These are phyloP conservation scores for Ametastegia equiseti DNA, from an alignment of 2,888 invertebrate genomes.

Conservation along the genomic window DNA sequence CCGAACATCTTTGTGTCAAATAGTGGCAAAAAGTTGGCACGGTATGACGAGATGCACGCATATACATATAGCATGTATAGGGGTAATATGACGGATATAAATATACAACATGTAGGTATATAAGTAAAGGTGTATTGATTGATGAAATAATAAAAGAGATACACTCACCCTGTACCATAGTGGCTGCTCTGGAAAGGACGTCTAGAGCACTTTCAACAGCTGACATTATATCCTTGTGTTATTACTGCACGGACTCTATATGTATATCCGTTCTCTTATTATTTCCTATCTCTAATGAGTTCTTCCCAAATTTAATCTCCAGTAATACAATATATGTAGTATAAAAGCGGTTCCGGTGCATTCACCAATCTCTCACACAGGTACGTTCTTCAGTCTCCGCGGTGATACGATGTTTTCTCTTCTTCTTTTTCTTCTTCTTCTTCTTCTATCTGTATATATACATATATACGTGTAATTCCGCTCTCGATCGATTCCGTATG, in stretches of 20 bases:
- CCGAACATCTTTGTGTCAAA: too few species aligned
- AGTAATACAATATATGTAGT: constrained; percentile 11
- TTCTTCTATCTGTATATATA: too few species aligned
- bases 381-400: too few species aligned
- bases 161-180: constrained; percentile 86
- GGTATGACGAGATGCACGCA: not conserved
- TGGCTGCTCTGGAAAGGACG: constrained; percentile 91
- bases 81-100: not conserved
- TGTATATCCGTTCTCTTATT: not conserved
- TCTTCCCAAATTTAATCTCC: too few species aligned
- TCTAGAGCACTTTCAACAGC: constrained; percentile 90
- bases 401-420: constrained; percentile 37
- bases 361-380: not conserved
- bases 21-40: too few species aligned
- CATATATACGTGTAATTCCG: too few species aligned
- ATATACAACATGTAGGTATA: not conserved
- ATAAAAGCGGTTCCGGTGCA: constrained; percentile 40
- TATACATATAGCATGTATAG: not conserved
- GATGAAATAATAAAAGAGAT: not conserved
- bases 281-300: constrained; percentile 38
- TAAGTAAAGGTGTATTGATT: not conserved
- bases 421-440: too few species aligned
- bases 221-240: too few species aligned
- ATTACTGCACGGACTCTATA: too few species aligned
- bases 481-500: not conserved